A percentile compares a stretch with the other conserved stretches of the same genome.
phyloP scores from a whole-genome alignment of 2,888 invertebrate species.

The Eristalis tenax region DNA sequence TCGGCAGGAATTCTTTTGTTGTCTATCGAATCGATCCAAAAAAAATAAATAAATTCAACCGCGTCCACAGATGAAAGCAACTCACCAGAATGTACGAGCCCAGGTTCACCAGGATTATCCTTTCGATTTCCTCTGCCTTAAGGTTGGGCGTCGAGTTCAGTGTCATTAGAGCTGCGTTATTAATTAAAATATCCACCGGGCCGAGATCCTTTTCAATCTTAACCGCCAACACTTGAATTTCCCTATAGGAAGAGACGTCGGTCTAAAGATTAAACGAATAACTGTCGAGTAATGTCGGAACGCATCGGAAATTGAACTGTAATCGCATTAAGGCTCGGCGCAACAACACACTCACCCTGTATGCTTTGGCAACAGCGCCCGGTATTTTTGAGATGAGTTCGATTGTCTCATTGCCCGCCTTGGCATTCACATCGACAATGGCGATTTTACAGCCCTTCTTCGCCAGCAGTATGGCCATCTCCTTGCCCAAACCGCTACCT shows the following conservation, averaged over 20 bases:
- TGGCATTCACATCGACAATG: constrained; percentile 80
- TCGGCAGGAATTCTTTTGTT: constrained; percentile 80
- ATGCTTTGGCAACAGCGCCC: constrained; percentile 78
- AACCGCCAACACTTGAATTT: constrained; percentile 78
- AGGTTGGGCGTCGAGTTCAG: constrained; percentile 79
- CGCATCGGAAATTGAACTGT: constrained; percentile 57
- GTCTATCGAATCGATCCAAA: constrained; percentile 76
- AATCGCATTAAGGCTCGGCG: constrained; percentile 19
- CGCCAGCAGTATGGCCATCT: constrained; percentile 80
- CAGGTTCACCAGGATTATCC: constrained; percentile 81
- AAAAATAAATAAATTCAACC: background rate
- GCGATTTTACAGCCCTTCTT: constrained; percentile 80
- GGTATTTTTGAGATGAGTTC: constrained; percentile 78
- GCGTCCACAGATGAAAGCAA: constrained; percentile 2
- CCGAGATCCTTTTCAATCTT: constrained; percentile 80
- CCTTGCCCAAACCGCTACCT: constrained; percentile 82
- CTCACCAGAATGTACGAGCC: constrained; percentile 81
- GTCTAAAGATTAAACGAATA: constrained; percentile 75
- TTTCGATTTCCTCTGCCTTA: constrained; percentile 80
- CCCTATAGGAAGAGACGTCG: constrained; percentile 80
- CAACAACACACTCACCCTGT: constrained; percentile 75
- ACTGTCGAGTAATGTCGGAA: constrained; percentile 66
- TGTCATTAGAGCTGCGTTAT: constrained; percentile 82
- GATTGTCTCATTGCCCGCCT: constrained; percentile 79
- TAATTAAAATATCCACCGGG: constrained; percentile 81